Evolutionary conservation across 2,888 invertebrate species (phyloP).

Genomic region (Zhengitettix transpicula): DNA sequence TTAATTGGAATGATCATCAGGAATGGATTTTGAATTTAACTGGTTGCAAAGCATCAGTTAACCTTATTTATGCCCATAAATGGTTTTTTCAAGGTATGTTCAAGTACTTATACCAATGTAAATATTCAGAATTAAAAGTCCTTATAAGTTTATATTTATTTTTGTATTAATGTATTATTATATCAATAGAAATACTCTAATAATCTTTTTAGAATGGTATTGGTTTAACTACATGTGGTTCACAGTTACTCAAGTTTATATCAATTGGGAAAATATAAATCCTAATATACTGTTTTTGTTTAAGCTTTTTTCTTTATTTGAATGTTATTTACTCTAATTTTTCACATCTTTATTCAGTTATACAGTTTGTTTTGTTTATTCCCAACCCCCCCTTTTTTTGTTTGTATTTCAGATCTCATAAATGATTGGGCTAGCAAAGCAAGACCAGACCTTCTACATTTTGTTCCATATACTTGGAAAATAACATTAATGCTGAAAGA

Average conservation of each 20-base stretch:
- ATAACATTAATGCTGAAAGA: constrained; percentile 82
- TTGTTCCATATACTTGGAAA: constrained; percentile 94
- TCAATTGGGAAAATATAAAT: no score
- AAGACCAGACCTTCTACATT: constrained; percentile 80
- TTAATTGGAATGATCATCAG: constrained; percentile 92
- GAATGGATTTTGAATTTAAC: constrained; percentile 84
- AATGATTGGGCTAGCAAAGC: constrained; percentile 95
- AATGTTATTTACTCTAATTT: neutral
- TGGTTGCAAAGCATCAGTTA: constrained; percentile 85
- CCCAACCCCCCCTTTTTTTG: neutral
- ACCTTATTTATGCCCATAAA: constrained; percentile 87
- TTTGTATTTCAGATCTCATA: constrained; percentile 50
- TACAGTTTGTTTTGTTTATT: neutral
- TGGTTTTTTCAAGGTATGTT: constrained; percentile 68
- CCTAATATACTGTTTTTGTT: no score
- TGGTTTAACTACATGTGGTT: neutral
- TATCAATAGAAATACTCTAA: neutral
- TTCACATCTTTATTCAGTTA: no score
- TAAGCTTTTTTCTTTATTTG: neutral
- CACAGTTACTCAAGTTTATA: no score
- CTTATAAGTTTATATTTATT: no score
- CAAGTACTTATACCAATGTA: no score
- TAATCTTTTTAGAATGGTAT: neutral
- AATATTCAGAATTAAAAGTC: no score
- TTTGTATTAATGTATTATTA: no score